Evolutionary conservation across 2,797 vertebrate species (phyloP), one percentile per base, ranked within the genome.

Genomic region (Moxostoma hubbsi): DNA sequence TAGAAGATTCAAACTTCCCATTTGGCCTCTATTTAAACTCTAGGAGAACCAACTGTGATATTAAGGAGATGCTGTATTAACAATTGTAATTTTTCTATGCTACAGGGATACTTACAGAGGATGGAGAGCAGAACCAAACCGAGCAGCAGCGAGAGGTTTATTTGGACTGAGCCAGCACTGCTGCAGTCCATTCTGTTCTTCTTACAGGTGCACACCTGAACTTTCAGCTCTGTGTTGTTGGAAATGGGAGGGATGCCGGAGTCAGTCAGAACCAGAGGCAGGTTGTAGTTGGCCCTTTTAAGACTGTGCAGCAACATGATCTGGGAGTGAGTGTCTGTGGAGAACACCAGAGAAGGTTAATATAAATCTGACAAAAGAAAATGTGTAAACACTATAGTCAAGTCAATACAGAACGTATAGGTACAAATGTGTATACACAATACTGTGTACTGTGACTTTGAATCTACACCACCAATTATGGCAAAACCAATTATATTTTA

Each of bases 121-220:
- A 79, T 9, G 80, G 80, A 83, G 63, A 75, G 78, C 68, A 84
- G 73, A 67, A 79, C 70, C 58, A 62, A 51, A 84, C 93, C 89
- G 81, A 95, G 89, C 88, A 91, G 89, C 89, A 95, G 90, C 93
- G 96, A 92, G 83, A 94, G 93, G 87, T 91, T 85, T 87, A 85
- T 73, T 71, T 81, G 84, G 84, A 88, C 86, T 65, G 90, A 89
- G 63, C 89, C 89, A 0, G 91, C 94, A 0, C 93, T 90, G 69
- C 95, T 99, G 95, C 98, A 99, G 91, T 96, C 95, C 93, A 97
- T 96, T 95, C 91, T 97, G 94, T 92, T 94, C 90, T 98, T 99
- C 92, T 94, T 98, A 86, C 98, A 99, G 93, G 96, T 95, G 78
- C 98, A 99, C 89, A 99, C 97, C 82, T 98, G 97, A 83, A 99